Evolutionary conservation across 2,113 vertebrate species (phyloP), one percentile per base, ranked within the genome.

Genomic region (Bostrychus sinensis): DNA sequence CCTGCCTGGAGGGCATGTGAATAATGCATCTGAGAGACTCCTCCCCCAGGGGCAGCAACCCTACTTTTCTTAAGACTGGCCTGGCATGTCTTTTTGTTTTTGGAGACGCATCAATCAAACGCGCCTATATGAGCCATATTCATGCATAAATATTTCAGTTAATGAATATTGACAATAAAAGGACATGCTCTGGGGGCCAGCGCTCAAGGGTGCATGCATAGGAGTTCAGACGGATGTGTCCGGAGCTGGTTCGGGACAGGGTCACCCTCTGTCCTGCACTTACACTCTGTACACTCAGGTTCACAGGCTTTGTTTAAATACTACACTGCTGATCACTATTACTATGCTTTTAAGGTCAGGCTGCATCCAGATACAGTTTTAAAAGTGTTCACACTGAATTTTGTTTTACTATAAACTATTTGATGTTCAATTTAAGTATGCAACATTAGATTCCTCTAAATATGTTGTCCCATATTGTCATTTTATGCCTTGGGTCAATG

Each of bases 11-110:
- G 94, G 96, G 95, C 93, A 93, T 95, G 94, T 98, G 96, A 98
- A 98, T 98, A 96, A 98, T 98, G 96, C 94, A 98, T 97, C 95
- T 95, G 93, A 96, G 95, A 94, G 95, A 94, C 94, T 94, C 95
- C 95, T 95, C 94, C 93, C 94, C 92, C 76, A 91, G 91, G 93
- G 93, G 92, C 94, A 94, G 92, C 92, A 95, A 94, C 93, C 92
- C 93, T 93, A 93, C 94, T 96, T 95, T 95, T 85, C 94, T 94
- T 95, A 94, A 96, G 95, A 95, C 93, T 95, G 92, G 93, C 93
- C 86, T 66, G 89, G 92, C 93, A 92, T 91, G 96, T 97, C 96
- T 95, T 93, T 93, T 95, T 96, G 94, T 96, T 96, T 98, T 95
- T 93, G 91, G 92, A 92, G 93, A 98, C 87, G 94, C 95, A 95